These are phyloP conservation scores for Berghia stephanieae DNA, from an alignment of 1,140 invertebrate genomes.

Conservation along the genomic window DNA sequence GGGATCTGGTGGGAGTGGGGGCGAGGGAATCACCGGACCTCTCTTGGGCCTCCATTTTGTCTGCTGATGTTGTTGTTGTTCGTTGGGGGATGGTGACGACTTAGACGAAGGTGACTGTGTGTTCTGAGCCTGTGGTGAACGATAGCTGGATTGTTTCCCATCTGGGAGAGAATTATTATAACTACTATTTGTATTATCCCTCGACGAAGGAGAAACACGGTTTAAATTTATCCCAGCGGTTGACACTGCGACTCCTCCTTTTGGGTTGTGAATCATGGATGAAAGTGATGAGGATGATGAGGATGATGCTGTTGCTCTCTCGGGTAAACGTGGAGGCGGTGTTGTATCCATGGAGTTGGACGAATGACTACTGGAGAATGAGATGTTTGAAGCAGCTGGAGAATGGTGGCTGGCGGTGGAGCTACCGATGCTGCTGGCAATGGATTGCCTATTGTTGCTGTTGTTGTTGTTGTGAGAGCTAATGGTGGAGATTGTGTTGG, in stretches of 20 bases:
- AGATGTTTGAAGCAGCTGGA: neutral
- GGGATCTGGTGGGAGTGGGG: neutral
- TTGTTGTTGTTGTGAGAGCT: no score
- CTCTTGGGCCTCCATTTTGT: neutral
- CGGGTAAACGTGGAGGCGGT: conserved; percentile 12
- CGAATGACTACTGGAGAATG: neutral
- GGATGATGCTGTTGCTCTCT: neutral
- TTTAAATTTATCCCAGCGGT: no score
- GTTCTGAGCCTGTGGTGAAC: no score
- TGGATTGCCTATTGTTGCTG: no score
- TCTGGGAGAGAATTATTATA: neutral
- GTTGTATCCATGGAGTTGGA: neutral
- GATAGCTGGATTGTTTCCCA: neutral
- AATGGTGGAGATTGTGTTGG: neutral
- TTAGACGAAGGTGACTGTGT: no score
- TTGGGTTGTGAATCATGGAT: no score
- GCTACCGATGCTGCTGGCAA: no score
- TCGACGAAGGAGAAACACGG: no score
- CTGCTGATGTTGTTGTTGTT: neutral
- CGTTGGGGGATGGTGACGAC: no score
- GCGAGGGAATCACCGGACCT: neutral
- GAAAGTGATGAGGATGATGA: neutral
- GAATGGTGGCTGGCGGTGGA: no score
- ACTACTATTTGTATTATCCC: no score
- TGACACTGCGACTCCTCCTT: no score